A percentile compares a stretch with the other conserved stretches of the same genome.
Evolutionary conservation across 2,888 invertebrate genomes (phyloP).

Genomic region (Dasysyrphus tricinctus): DNA sequence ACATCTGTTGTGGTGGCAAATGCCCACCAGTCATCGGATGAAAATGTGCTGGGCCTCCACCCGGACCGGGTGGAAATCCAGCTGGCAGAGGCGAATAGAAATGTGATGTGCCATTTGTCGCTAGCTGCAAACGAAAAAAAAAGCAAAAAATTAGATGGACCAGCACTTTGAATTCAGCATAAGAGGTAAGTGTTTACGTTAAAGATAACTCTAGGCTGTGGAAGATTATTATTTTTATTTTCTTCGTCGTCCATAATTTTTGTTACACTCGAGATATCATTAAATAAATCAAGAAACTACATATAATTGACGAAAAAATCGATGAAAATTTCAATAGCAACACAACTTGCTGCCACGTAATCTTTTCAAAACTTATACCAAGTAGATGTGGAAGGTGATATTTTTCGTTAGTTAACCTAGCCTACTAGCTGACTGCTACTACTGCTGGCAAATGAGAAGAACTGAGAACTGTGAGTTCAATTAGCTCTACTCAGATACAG

Average conservation of each 20-base stretch:
- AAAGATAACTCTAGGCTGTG: conserved; percentile 48
- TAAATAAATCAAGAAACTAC: not conserved
- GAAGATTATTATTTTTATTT: conserved; percentile 2
- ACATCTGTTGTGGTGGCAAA: conserved; percentile 83
- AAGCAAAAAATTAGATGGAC: not conserved
- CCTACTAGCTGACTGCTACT: not conserved
- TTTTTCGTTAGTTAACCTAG: conserved; percentile 1
- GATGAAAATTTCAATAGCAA: not conserved
- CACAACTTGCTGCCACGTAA: conserved; percentile 13
- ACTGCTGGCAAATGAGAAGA: not conserved
- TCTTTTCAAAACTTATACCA: not conserved
- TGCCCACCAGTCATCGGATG: conserved; percentile 81
- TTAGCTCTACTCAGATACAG: conserved; percentile 2
- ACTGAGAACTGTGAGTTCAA: not conserved
- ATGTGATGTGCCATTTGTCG: conserved; percentile 89
- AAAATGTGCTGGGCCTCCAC: conserved; percentile 81
- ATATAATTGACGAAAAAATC: not conserved
- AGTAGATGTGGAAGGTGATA: not conserved
- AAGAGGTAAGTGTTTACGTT: conserved; percentile 49
- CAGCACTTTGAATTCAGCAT: not conserved
- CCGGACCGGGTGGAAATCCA: conserved; percentile 84
- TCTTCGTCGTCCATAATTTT: conserved; percentile 32
- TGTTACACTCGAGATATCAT: not conserved
- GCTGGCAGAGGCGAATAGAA: conserved; percentile 87
- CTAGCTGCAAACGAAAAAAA: conserved; percentile 84